Evolutionary conservation across 2,888 invertebrate genomes (phyloP).

Genomic region (Cecidostiba fungosa): DNA sequence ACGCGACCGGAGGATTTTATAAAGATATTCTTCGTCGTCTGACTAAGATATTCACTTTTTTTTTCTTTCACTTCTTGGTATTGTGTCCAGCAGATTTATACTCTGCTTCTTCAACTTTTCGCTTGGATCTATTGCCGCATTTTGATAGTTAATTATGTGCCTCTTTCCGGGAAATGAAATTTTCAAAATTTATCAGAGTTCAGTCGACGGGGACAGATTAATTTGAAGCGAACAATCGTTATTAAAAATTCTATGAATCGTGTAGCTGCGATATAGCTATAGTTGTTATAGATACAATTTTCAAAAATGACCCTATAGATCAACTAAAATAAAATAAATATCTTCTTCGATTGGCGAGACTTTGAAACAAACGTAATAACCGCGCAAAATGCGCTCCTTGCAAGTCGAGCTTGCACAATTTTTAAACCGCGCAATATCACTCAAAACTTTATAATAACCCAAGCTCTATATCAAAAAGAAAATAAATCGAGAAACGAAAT

Average conservation of each 20-base stretch:
- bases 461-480: no score
- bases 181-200: neutral
- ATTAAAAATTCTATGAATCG: neutral
- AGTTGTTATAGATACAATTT: no score
- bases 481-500: no score
- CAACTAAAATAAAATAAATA: no score
- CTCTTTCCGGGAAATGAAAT: neutral
- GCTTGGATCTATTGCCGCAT: neutral
- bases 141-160: neutral
- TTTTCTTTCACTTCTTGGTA: neutral
- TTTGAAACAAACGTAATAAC: no score
- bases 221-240: neutral
- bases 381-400: no score
- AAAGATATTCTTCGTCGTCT: conserved; percentile 29
- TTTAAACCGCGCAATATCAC: no score
- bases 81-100: neutral
- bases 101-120: neutral
- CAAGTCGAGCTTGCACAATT: no score
- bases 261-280: no score
- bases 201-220: neutral
- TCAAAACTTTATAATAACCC: no score
- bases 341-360: no score
- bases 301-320: no score
- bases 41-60: conserved; percentile 26
- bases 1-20: neutral